Evolutionary conservation across 1,140 invertebrate genomes (phyloP).

Genomic region (Saccostrea cuccullata): DNA sequence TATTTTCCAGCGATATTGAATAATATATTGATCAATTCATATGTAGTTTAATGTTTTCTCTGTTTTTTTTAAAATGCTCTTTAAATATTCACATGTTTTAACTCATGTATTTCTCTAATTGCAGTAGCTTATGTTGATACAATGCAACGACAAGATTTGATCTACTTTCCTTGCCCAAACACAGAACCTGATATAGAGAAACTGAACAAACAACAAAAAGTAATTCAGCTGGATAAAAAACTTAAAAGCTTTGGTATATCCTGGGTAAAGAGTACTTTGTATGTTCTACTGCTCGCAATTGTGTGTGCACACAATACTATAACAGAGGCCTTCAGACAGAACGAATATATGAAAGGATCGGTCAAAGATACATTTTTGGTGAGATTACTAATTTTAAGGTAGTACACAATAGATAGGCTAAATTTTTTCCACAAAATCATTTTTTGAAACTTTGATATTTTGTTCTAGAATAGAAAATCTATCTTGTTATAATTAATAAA

Average conservation of each 20-base stretch:
- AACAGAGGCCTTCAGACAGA: slow-evolving; percentile 22
- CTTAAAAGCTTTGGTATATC: not conserved
- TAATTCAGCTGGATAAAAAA: not conserved
- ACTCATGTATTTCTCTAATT: no score
- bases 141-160: not conserved
- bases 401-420: no score
- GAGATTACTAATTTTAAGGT: not conserved
- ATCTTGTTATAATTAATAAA: no score
- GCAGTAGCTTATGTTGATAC: not conserved
- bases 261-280: not conserved
- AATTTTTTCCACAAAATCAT: no score
- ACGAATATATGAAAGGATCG: slow-evolving; percentile 16
- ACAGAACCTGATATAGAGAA: not conserved
- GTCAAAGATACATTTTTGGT: slow-evolving; percentile 1
- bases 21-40: not conserved
- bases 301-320: slow-evolving; percentile 42
- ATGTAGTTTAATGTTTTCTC: no score
- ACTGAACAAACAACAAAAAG: slow-evolving; percentile 4
- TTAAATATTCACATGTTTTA: no score
- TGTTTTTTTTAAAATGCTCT: no score
- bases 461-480: no score
- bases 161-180: not conserved
- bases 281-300: slow-evolving; percentile 20
- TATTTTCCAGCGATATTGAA: not conserved
- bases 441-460: no score